Conservation (phyloP, 53 echinoderm and acorn worm genomes). For the Antedon mediterranea region DNA sequence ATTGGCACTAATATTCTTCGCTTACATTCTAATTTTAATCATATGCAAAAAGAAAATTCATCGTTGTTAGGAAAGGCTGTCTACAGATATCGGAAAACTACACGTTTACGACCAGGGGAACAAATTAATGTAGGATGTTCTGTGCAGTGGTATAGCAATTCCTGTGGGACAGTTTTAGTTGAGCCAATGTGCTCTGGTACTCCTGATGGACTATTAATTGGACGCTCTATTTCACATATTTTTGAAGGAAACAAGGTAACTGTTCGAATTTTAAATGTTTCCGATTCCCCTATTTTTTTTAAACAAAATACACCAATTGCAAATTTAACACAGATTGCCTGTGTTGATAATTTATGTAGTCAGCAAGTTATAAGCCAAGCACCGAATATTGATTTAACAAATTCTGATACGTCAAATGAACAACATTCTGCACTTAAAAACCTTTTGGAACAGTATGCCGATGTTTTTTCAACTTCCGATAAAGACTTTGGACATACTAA, state of each 20-base stretch:
- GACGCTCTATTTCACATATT: background rate
- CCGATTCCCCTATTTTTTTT: background rate
- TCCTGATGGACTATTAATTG: background rate
- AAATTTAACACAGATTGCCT: too few relatives aligned
- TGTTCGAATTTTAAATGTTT: background rate
- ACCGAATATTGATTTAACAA: too few relatives aligned
- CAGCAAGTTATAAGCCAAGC: too few relatives aligned
- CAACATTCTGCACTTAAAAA: too few relatives aligned
- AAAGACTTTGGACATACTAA: too few relatives aligned
- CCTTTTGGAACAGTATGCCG: too few relatives aligned
- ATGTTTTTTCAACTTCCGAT: too few relatives aligned
- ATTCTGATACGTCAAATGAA: too few relatives aligned
- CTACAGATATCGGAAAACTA: background rate
- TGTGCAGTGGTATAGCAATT: background rate
- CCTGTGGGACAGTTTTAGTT: background rate
- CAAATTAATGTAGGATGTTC: background rate
- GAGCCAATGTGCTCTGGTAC: background rate
- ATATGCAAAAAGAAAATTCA: background rate
- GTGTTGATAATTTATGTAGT: too few relatives aligned
- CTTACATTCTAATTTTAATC: background rate
- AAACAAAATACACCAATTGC: too few relatives aligned
- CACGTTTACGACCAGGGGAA: background rate
- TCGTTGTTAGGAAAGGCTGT: background rate
- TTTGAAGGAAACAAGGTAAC: background rate
- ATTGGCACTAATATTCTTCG: conserved; percentile 10